Conservation (phyloP, 2,797 vertebrate genomes). For the Notolepis coatsorum region DNA sequence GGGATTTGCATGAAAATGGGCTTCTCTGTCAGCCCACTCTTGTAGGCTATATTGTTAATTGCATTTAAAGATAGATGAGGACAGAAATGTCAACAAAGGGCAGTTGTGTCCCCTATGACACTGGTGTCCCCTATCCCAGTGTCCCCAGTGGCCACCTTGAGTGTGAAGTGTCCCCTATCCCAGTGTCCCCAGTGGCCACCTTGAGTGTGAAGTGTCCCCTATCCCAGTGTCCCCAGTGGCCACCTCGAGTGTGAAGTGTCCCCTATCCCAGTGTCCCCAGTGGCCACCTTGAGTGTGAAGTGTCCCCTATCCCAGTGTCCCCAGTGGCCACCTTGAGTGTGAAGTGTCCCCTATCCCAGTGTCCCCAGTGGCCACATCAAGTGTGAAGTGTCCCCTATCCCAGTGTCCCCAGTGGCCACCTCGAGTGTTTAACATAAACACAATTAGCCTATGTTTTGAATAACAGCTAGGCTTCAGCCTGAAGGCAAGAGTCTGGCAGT, state of each 20-base stretch:
- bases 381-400: background rate
- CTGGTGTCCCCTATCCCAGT: background rate
- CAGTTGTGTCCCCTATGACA: no score
- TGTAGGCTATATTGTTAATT: no score
- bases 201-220: no score
- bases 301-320: background rate
- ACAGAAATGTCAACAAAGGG: constrained; percentile 1
- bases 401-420: constrained; percentile 11
- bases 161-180: no score
- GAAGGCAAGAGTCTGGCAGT: constrained; percentile 48
- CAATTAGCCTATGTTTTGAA: constrained; percentile 60
- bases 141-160: constrained; percentile 23
- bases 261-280: no score
- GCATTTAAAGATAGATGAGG: background rate
- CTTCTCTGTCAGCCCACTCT: constrained; percentile 18
- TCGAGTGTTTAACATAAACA: constrained; percentile 31
- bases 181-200: constrained; percentile 15
- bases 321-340: no score
- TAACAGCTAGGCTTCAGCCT: constrained; percentile 55
- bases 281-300: constrained; percentile 17
- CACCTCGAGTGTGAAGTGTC: constrained; percentile 17
- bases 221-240: no score
- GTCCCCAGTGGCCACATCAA: no score
- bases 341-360: background rate
- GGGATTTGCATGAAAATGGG: constrained; percentile 11